These are phyloP conservation scores for Gymnocephalus cernua DNA, from an alignment of 2,113 vertebrate genomes.

Conservation along the genomic window DNA sequence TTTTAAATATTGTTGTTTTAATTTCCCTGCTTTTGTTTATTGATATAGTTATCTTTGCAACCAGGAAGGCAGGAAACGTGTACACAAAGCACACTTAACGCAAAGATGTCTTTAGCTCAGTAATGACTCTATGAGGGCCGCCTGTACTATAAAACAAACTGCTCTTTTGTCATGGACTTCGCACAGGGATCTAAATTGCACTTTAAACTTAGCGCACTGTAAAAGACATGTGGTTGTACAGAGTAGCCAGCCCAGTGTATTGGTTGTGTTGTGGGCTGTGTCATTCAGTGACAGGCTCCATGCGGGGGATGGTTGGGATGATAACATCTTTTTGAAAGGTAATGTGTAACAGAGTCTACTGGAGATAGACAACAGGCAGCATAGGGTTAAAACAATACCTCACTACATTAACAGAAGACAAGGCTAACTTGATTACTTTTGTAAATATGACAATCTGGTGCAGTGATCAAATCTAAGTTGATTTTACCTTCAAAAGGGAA, in stretches of 20 bases:
- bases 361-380: conserved; percentile 49
- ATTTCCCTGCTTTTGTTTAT: conserved; percentile 32
- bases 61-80: conserved; percentile 53
- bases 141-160: conserved; percentile 74
- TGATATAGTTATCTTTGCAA: conserved; percentile 40
- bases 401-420: conserved; percentile 37
- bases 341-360: conserved; percentile 76
- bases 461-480: background rate
- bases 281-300: conserved; percentile 75
- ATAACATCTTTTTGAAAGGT: conserved; percentile 76
- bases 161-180: conserved; percentile 77
- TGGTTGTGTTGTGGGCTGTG: conserved; percentile 65
- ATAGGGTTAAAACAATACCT: conserved; percentile 51
- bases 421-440: conserved; percentile 15
- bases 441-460: conserved; percentile 12
- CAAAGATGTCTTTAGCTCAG: conserved; percentile 62
- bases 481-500: background rate
- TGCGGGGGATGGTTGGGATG: conserved; percentile 70
- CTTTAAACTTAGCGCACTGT: conserved; percentile 64
- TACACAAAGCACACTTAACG: conserved; percentile 53
- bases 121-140: conserved; percentile 68
- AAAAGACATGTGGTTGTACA: conserved; percentile 50
- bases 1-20: conserved; percentile 27
- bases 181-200: conserved; percentile 61
- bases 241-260: conserved; percentile 50